Conservation (phyloP, 1,140 invertebrate species). For the Bombus waltoni region DNA sequence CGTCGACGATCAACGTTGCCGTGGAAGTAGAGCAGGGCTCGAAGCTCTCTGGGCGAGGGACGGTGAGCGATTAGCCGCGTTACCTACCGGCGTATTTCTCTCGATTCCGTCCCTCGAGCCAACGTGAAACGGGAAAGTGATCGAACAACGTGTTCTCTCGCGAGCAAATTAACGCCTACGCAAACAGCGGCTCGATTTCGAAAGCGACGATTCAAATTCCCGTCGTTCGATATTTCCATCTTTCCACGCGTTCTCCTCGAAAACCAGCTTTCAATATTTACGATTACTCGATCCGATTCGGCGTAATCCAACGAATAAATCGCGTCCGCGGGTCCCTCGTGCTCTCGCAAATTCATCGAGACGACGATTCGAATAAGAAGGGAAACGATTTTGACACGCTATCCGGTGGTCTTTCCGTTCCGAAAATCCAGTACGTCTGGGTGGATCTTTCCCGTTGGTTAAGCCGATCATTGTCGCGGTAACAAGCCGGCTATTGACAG, state of each 20-base stretch:
- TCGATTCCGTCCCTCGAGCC: no score
- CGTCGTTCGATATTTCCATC: not conserved
- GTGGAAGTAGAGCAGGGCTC: no score
- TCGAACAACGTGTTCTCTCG: not conserved
- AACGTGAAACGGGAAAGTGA: no score
- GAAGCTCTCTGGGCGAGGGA: no score
- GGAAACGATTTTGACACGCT: conserved; percentile 65
- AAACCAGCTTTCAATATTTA: conserved; percentile 3
- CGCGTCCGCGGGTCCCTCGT: not conserved
- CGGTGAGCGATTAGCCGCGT: no score
- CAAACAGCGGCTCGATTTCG: not conserved
- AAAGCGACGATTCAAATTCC: not conserved
- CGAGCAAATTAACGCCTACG: not conserved
- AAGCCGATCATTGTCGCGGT: conserved; percentile 81
- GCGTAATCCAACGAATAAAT: conserved; percentile 33
- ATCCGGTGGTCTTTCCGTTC: conserved; percentile 45
- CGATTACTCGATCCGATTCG: conserved; percentile 1
- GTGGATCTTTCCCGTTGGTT: conserved; percentile 80
- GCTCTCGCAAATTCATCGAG: conserved; percentile 46
- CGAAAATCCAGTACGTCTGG: conserved; percentile 67
- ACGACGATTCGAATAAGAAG: conserved; percentile 52
- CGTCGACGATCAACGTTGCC: no score
- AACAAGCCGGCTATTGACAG: conserved; percentile 81
- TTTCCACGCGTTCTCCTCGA: not conserved
- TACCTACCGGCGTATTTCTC: no score